Conservation (phyloP, 2,113 vertebrate genomes). For the Neomonachus schauinslandi region DNA sequence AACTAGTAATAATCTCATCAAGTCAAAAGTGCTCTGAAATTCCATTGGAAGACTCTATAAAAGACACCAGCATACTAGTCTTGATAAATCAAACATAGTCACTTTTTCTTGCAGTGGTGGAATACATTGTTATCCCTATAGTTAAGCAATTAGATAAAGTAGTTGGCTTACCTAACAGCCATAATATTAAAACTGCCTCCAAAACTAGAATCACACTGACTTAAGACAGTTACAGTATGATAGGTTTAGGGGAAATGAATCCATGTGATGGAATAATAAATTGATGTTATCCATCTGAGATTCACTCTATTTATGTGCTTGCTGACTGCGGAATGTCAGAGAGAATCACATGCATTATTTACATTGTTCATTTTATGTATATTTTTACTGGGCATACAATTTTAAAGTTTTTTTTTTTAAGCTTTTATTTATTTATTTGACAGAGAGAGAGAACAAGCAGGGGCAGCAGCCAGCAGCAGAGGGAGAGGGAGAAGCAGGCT, state of each 20-base stretch:
- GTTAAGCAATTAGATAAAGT: not conserved
- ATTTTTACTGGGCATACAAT: not conserved
- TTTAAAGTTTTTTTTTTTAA: not conserved
- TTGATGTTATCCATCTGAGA: not conserved
- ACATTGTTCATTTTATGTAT: not conserved
- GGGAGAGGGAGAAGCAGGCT: no score
- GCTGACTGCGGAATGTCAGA: not conserved
- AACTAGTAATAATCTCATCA: not conserved
- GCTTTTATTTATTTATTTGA: no score
- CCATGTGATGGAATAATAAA: not conserved
- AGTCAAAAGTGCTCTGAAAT: slow-evolving; percentile 16
- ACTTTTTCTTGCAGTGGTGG: not conserved
- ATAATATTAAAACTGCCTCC: not conserved
- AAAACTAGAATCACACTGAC: not conserved
- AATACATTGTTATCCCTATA: not conserved
- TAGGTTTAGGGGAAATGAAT: not conserved
- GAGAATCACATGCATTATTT: not conserved
- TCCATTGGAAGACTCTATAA: not conserved
- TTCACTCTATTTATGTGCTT: not conserved
- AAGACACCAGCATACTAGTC: not conserved
- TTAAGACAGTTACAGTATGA: not conserved
- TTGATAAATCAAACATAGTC: not conserved
- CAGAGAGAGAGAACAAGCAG: no score
- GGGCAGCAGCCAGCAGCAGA: no score
- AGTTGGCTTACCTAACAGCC: not conserved